Percentiles rank a stretch among this genome's conserved stretches.
Conservation (phyloP, 2,113 vertebrate genomes). For the Talpa occidentalis region DNA sequence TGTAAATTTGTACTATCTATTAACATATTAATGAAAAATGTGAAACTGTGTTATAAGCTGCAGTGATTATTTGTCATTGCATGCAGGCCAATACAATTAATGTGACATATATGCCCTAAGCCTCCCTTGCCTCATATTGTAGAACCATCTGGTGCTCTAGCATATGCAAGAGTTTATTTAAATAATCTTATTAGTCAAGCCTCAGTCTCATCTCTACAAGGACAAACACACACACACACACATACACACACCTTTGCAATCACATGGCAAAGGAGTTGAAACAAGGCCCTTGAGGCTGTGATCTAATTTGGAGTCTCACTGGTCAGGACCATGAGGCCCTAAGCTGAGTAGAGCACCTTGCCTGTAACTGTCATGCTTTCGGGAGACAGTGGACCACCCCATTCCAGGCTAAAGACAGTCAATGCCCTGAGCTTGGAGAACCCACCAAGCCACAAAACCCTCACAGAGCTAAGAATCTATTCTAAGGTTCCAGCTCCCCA, state of each 20-base stretch:
- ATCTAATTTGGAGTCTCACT: background rate
- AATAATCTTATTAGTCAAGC: constrained; percentile 47
- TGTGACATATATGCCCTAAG: constrained; percentile 24
- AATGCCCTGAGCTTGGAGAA: background rate
- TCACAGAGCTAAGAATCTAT: background rate
- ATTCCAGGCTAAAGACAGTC: background rate
- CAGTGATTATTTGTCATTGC: constrained; percentile 29
- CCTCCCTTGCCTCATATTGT: background rate
- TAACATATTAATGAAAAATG: background rate
- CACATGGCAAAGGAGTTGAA: background rate
- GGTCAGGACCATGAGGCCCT: background rate
- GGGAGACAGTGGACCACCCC: background rate
- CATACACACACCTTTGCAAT: background rate
- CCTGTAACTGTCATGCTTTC: background rate
- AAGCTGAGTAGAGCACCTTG: background rate
- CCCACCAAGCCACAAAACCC: background rate
- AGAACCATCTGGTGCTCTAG: constrained; percentile 36
- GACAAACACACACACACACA: background rate
- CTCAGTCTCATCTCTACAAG: background rate
- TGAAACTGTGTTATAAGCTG: background rate
- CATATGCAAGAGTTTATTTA: constrained; percentile 54
- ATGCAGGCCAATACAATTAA: background rate
- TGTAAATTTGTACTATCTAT: constrained; percentile 16
- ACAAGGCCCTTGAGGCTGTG: background rate
- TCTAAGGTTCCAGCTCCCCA: background rate